Evolutionary conservation across 2,797 vertebrate genomes (phyloP).

Genomic region (Fringilla coelebs): DNA sequence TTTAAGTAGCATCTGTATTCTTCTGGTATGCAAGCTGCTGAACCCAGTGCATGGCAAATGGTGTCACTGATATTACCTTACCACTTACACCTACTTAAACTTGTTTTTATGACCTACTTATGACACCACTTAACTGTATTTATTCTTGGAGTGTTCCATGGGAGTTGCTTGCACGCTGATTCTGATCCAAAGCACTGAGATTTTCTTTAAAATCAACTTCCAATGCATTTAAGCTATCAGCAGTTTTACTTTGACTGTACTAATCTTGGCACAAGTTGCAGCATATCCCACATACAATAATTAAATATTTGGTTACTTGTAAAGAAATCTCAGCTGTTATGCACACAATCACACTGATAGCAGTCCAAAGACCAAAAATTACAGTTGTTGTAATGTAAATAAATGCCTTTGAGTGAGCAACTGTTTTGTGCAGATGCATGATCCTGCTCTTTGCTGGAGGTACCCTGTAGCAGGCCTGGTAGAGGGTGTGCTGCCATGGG

Average conservation of each 20-base stretch:
- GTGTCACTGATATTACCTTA: background rate
- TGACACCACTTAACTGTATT: background rate
- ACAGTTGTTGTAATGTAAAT: background rate
- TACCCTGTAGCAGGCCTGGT: background rate
- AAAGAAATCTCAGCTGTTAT: background rate
- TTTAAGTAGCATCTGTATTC: background rate
- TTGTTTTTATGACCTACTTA: slow-evolving; percentile 30
- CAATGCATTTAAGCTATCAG: background rate
- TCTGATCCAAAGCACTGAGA: background rate
- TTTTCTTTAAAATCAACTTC: background rate
- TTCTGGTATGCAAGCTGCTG: background rate
- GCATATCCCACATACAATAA: background rate
- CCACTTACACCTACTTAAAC: background rate
- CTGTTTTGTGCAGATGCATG: background rate
- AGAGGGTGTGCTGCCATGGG: background rate
- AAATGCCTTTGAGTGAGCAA: background rate
- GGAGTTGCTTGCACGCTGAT: background rate
- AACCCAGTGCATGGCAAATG: background rate
- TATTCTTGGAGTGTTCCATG: background rate
- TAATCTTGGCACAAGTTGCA: background rate
- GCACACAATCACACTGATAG: background rate
- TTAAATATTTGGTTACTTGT: background rate
- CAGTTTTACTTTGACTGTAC: background rate
- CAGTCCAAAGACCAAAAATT: background rate
- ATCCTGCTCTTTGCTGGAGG: background rate